Evolutionary conservation across 2,888 invertebrate genomes (phyloP), one percentile per base, ranked within the genome.

Genomic region (Apamea sordens): DNA sequence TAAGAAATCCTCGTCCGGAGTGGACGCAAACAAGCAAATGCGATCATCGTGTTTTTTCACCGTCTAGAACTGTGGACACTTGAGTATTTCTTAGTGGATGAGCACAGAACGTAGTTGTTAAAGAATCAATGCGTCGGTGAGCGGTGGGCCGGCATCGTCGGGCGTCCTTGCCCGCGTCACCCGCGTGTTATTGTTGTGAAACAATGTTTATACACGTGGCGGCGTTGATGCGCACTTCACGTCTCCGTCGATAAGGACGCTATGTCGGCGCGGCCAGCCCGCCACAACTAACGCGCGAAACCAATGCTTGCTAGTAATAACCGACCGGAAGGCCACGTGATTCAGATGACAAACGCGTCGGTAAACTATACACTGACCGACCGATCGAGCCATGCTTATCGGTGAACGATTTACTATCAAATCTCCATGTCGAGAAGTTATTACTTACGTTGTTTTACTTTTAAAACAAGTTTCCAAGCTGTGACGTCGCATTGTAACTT

Each of bases 181-280:
- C 92, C 94, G 93, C 93, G 93, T 96, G 96, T 95, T 95, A 93
- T 96, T 96, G 95, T 96, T 96, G 96, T 95, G 96, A 95, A 95
- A 96, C 95, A 95, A 94, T 96, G 96, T 96, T 96, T 95, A 95
- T 94, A 96, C 96, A 96, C 96, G 96, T 96, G 96, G 95, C 94
- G 92, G 85, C 92, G 93, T 93, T 93, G 94, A 94, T 94, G 94
- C 94, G 94, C 93, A 93, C 93, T 93, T 92, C 92, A 91, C 91
- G 92, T 92, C 92, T 91, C 91, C 92, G 91, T 90, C 95, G 95
- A 94, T 95, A 95, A 94, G 94, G 93, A 93, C 93, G 93, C 92
- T 94, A 90, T 92, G 92, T 93, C 94, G 92, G 93, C 94, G 91
- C 96, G 95, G 91, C 92, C 92, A 91, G 93, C 92, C 93, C 94